These are phyloP conservation scores for Scartelaos histophorus DNA, from an alignment of 2,113 vertebrate genomes.

Conservation along the genomic window DNA sequence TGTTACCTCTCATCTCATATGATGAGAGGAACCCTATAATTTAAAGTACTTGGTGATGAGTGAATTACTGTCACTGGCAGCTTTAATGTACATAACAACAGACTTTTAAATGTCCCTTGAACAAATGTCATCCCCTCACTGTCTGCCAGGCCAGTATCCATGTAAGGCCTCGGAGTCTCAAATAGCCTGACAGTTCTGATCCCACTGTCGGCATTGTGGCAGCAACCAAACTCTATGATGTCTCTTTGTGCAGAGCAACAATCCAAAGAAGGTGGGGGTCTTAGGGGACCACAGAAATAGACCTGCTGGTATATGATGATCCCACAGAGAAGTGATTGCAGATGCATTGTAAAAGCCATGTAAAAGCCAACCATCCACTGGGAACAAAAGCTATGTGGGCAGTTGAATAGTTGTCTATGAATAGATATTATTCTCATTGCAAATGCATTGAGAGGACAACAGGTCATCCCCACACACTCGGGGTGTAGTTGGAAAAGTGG, in stretches of 20 bases:
- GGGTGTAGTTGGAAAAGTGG: too few relatives aligned
- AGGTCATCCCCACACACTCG: background rate
- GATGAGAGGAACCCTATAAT: background rate
- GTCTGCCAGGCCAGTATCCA: conserved; percentile 44
- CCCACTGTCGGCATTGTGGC: conserved; percentile 30
- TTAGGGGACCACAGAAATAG: conserved; percentile 54
- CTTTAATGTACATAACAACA: conserved; percentile 4
- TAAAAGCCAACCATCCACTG: conserved; percentile 26
- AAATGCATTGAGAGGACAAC: conserved; percentile 1
- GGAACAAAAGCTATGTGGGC: conserved; percentile 36
- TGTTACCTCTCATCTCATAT: background rate
- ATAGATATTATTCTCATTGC: conserved; percentile 19
- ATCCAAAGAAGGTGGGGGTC: conserved; percentile 53
- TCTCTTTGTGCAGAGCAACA: conserved; percentile 44
- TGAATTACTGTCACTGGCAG: background rate
- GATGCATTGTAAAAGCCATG: conserved; percentile 22
- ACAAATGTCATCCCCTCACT: conserved; percentile 54
- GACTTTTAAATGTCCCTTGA: conserved; percentile 41
- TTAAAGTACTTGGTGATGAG: background rate
- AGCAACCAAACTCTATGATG: conserved; percentile 31
- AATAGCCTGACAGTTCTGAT: conserved; percentile 59
- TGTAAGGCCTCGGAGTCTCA: conserved; percentile 61
- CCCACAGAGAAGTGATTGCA: conserved; percentile 13
- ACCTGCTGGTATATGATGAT: conserved; percentile 26
- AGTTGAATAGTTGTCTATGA: conserved; percentile 33